Evolutionary conservation across 2,888 invertebrate genomes (phyloP).

Genomic region (Himalopsyche japonica): DNA sequence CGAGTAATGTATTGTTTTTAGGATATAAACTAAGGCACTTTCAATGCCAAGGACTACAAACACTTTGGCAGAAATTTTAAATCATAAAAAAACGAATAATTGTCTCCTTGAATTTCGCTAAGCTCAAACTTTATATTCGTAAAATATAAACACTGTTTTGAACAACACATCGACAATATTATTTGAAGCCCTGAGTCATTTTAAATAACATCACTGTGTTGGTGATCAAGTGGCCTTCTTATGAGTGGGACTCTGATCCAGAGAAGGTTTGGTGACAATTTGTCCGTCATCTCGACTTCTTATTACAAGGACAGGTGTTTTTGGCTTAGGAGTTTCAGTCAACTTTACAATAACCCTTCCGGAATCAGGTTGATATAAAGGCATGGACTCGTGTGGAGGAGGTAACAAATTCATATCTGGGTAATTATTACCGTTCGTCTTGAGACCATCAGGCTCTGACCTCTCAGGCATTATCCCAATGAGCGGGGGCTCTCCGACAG

Average conservation of each 20-base stretch:
- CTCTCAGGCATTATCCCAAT: slow-evolving; percentile 7
- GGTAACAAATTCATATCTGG: slow-evolving; percentile 53
- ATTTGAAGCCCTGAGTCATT: background rate
- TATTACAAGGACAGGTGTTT: slow-evolving; percentile 80
- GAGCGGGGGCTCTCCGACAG: slow-evolving; percentile 6
- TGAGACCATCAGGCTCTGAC: slow-evolving; percentile 48
- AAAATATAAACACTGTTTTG: background rate
- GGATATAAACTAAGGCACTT: slow-evolving; percentile 27
- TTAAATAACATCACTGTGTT: background rate
- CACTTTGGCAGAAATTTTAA: slow-evolving; percentile 59
- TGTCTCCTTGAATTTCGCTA: slow-evolving; percentile 14
- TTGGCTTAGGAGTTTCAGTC: slow-evolving; percentile 76
- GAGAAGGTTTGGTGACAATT: slow-evolving; percentile 67
- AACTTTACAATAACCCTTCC: slow-evolving; percentile 79
- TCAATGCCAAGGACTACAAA: slow-evolving; percentile 51
- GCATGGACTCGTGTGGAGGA: slow-evolving; percentile 56
- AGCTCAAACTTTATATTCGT: background rate
- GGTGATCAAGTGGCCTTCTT: slow-evolving; percentile 33
- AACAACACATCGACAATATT: background rate
- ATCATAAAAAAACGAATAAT: slow-evolving; percentile 11
- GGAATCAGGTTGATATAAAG: slow-evolving; percentile 68
- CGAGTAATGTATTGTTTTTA: slow-evolving; percentile 8
- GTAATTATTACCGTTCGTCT: slow-evolving; percentile 53
- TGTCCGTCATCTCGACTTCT: slow-evolving; percentile 76
- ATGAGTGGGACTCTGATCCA: slow-evolving; percentile 38